phyloP scores from a whole-genome alignment of 2,888 invertebrate species.

The Deroplatys truncata region DNA sequence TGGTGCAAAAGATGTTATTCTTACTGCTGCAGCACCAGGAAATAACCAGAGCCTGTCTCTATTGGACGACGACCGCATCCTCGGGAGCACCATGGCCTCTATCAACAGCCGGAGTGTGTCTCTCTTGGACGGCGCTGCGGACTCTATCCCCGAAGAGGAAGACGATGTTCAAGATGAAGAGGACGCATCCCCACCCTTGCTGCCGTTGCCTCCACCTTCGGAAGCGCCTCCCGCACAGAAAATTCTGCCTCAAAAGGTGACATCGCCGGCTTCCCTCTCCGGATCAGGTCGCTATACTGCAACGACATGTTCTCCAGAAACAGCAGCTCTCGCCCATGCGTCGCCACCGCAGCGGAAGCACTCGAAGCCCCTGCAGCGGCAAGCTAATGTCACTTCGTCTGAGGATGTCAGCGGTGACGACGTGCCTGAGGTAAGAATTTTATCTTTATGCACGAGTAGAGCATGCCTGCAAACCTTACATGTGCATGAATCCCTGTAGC shows the following conservation, averaged over 20 bases:
- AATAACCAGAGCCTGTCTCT: not conserved
- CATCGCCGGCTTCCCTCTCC: not conserved
- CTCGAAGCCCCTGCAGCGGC: not conserved
- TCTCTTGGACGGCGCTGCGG: not conserved
- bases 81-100: not conserved
- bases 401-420: not conserved
- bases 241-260: not conserved
- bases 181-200: not conserved
- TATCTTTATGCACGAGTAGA: too few relatives aligned
- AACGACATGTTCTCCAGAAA: not conserved
- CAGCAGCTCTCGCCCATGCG: not conserved
- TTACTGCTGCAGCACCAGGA: not conserved
- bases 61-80: not conserved
- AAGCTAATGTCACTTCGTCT: not conserved
- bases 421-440: not conserved
- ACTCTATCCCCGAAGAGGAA: not conserved
- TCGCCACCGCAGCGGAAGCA: not conserved
- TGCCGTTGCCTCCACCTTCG: not conserved
- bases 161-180: not conserved
- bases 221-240: not conserved
- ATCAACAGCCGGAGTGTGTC: not conserved
- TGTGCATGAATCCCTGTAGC: not conserved
- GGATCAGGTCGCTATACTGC: slow-evolving; percentile 8
- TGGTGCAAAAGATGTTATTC: not conserved
- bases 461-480: not conserved